Percentiles rank a stretch among this genome's conserved stretches.
Conservation (phyloP, 37 sponge, comb jelly and placozoan genomes). For the Crambe crambe region DNA sequence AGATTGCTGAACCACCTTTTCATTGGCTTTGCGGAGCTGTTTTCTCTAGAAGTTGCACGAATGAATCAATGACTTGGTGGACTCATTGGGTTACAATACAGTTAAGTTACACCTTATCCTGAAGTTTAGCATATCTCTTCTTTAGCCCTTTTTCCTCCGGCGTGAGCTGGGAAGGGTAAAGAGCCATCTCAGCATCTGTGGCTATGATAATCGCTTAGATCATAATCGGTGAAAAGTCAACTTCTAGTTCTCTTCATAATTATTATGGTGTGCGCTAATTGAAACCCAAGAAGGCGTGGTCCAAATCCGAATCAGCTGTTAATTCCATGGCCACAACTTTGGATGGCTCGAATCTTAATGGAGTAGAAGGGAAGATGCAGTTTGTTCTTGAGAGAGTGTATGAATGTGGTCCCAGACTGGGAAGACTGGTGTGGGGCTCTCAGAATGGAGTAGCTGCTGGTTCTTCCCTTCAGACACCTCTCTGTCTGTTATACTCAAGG, state of each 20-base stretch:
- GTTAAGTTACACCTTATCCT: conserved; percentile 40
- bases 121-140: conserved; percentile 64
- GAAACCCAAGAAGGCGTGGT: no score
- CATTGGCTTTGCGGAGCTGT: conserved; percentile 31
- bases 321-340: not conserved
- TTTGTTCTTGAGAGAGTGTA: conserved; percentile 38
- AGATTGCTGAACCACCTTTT: conserved; percentile 14
- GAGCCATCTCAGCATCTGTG: conserved; percentile 54
- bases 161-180: conserved; percentile 64
- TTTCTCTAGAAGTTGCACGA: conserved; percentile 16
- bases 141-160: conserved; percentile 71
- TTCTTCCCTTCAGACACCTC: conserved; percentile 65
- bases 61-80: not conserved
- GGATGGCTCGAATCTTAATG: not conserved
- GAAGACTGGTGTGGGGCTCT: conserved; percentile 24
- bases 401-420: conserved; percentile 42
- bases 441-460: not conserved
- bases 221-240: no score
- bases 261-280: conserved; percentile 37
- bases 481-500: conserved; percentile 65
- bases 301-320: no score
- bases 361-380: conserved; percentile 14
- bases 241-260: no score
- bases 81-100: not conserved
- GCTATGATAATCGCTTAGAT: no score